Conservation (phyloP, 2,113 vertebrate genomes). For the Zosterops hypoxanthus region DNA sequence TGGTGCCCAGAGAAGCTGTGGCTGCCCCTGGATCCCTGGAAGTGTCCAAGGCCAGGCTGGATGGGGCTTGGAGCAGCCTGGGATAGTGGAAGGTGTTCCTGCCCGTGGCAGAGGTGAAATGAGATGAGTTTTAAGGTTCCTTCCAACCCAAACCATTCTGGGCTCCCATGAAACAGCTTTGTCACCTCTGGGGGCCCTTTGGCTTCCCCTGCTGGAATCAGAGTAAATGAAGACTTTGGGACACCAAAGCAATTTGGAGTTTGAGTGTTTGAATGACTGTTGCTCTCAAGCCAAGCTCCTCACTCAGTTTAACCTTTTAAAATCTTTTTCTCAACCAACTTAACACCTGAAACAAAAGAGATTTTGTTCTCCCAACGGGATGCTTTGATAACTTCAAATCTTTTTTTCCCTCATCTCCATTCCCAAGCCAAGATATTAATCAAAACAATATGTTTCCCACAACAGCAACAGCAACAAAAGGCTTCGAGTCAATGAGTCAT, state of each 20-base stretch:
- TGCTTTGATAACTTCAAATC: not conserved
- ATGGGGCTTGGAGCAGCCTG: rapidly evolving
- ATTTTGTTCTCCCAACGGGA: not conserved
- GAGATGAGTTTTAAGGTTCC: rapidly evolving
- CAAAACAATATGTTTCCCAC: constrained; percentile 1
- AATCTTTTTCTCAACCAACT: not conserved
- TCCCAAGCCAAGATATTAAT: constrained; percentile 9
- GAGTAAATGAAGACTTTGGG: not conserved
- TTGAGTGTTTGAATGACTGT: not conserved
- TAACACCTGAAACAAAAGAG: not conserved
- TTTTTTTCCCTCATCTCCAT: not conserved
- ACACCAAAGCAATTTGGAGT: not conserved
- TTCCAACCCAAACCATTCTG: not conserved
- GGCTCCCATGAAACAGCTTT: not conserved
- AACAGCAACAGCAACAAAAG: not conserved
- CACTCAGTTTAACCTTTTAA: not conserved
- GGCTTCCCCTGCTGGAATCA: not conserved
- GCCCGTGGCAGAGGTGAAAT: not conserved
- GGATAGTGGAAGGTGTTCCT: rapidly evolving
- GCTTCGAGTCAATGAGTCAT: not conserved
- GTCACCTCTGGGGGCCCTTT: not conserved
- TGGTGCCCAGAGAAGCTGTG: not conserved
- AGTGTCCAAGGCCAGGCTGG: not conserved
- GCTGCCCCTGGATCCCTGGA: not conserved
- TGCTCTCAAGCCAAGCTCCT: not conserved